Conservation (phyloP, 2,113 vertebrate genomes). For the Cromileptes altivelis region DNA sequence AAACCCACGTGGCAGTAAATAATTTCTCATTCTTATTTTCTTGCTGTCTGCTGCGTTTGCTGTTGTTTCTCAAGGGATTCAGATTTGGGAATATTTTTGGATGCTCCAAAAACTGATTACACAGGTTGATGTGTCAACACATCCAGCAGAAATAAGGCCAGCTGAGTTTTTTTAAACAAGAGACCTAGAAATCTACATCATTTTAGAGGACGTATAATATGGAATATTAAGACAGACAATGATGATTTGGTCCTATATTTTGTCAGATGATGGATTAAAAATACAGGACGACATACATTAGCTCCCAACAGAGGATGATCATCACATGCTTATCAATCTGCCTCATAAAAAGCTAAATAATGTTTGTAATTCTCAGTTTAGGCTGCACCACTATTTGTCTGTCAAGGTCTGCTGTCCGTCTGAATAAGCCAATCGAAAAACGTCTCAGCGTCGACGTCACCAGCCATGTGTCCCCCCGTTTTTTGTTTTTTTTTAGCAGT, state of each 20-base stretch:
- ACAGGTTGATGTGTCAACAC: slow-evolving; percentile 3
- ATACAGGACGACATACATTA: background rate
- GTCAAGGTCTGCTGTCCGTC: slow-evolving; percentile 23
- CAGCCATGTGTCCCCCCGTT: slow-evolving; percentile 29
- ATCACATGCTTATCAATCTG: background rate
- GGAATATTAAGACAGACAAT: background rate
- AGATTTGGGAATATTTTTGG: slow-evolving; percentile 30
- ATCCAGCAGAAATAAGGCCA: slow-evolving; percentile 19
- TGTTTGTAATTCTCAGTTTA: slow-evolving; percentile 24
- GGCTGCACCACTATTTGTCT: slow-evolving; percentile 27
- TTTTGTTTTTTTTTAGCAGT: slow-evolving; percentile 53
- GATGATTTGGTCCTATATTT: background rate
- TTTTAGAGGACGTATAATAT: background rate
- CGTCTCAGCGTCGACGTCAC: slow-evolving; percentile 34
- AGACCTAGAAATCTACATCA: background rate
- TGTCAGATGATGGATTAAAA: background rate
- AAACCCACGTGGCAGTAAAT: too few relatives aligned
- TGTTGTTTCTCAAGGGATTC: background rate
- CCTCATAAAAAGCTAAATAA: background rate
- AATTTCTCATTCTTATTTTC: background rate
- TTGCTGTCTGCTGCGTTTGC: background rate
- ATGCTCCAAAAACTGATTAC: background rate
- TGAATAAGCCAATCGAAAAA: slow-evolving; percentile 44
- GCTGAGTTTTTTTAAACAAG: background rate
- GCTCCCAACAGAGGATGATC: background rate